Evolutionary conservation across 1,140 invertebrate genomes (phyloP).

Genomic region (Zaprionus nigranus): DNA sequence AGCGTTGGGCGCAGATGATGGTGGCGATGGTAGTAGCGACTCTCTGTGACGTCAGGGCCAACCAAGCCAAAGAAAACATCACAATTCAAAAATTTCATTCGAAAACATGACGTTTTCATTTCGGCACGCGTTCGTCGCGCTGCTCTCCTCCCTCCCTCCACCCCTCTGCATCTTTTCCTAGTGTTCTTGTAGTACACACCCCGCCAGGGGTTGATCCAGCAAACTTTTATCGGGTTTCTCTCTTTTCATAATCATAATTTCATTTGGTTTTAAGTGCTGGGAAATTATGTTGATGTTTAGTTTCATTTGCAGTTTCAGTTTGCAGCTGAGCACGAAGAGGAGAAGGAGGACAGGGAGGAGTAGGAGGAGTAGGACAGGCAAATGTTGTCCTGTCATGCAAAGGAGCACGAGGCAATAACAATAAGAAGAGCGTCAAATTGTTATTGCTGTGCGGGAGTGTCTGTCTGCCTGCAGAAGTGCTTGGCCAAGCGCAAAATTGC

Average conservation of each 20-base stretch:
- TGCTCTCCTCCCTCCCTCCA: neutral
- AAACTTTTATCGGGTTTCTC: slow-evolving; percentile 28
- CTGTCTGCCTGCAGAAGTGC: slow-evolving; percentile 7
- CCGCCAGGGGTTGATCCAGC: slow-evolving; percentile 23
- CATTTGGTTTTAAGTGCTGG: slow-evolving; percentile 71
- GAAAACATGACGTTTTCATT: slow-evolving; percentile 82
- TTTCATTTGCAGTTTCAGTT: slow-evolving; percentile 70
- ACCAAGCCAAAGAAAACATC: slow-evolving; percentile 64
- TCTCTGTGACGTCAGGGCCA: slow-evolving; percentile 37
- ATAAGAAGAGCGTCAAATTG: slow-evolving; percentile 39
- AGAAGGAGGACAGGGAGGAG: no score
- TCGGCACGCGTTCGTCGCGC: slow-evolving; percentile 64
- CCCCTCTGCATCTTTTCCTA: neutral
- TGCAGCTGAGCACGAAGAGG: slow-evolving; percentile 50
- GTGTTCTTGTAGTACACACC: neutral
- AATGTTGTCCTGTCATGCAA: slow-evolving; percentile 64
- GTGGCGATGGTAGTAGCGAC: slow-evolving; percentile 55
- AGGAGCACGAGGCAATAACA: slow-evolving; percentile 17
- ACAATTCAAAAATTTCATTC: slow-evolving; percentile 83
- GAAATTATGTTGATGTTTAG: slow-evolving; percentile 80
- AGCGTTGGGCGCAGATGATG: slow-evolving; percentile 68
- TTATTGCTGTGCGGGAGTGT: slow-evolving; percentile 41
- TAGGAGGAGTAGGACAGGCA: no score
- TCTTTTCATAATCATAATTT: slow-evolving; percentile 73
- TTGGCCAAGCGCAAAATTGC: slow-evolving; percentile 52